Evolutionary conservation across 2,888 invertebrate species (phyloP), one percentile per base, ranked within the genome.

Genomic region (Selenia dentaria): DNA sequence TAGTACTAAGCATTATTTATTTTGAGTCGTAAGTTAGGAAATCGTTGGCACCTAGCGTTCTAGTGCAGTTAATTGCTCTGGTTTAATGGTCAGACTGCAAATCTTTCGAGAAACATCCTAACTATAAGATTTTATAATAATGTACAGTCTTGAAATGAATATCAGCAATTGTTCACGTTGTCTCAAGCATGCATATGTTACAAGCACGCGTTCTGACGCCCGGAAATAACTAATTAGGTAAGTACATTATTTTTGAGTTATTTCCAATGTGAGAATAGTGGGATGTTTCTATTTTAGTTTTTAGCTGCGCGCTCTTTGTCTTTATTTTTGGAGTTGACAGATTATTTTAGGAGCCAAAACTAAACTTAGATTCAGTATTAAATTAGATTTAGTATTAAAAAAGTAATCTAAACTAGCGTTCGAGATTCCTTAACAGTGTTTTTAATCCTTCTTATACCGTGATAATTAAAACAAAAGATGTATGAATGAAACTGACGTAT

Each of bases 171-270:
- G 50, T 56, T 54, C 41, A 54, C 34, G 12, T 45, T 54, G 57
- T 44, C 55, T n/a, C n/a, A n/a, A n/a, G n/a, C n/a, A n/a, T n/a
- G n/a, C n/a, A n/a, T 16, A 44, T 22, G 16, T 28, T 27, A 37
- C 24, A 44, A 41, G 28, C 40, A 24, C 24, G 31, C 37, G 36
- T 54, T 53, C 52, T 51, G 42, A 26, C 29, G n/a, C 31, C 44
- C 57, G 64, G 61, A 66, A 61, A 66, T 53, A 47, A 62, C 28
- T 59, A 62, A 66, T 70, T 67, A 64, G 59, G n/a, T n/a, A n/a
- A n/a, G n/a, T n/a, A n/a, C n/a, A 16, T 24, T 11, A 8, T 41
- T 35, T 36, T 39, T 35, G 32, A 25, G 32, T 24, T 34, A 53
- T 59, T 58, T 61, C 51, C 11, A 37, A 46, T 9, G 26, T 9